Conservation (phyloP, 2,888 invertebrate species). For the Malachius bipustulatus region DNA sequence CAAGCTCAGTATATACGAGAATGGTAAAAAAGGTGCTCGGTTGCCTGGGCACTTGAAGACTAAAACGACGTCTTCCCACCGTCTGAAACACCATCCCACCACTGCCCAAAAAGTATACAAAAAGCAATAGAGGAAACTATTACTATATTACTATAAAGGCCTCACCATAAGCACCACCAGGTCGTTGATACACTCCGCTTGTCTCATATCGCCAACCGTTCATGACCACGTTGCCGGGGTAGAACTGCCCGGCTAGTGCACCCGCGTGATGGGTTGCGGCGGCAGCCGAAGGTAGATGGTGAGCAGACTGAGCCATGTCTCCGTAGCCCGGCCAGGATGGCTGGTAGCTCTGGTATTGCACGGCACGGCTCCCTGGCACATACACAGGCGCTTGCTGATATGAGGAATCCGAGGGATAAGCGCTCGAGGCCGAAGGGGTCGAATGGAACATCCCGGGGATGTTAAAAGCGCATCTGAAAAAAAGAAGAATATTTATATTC, state of each 20-base stretch:
- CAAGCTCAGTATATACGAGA: no score
- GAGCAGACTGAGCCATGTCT: conserved; percentile 37
- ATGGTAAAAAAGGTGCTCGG: no score
- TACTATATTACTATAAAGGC: no score
- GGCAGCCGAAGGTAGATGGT: conserved; percentile 35
- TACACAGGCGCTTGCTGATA: conserved; percentile 50
- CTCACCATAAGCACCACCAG: no score
- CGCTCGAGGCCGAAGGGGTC: conserved; percentile 27
- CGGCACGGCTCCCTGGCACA: conserved; percentile 49
- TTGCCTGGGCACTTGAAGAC: no score
- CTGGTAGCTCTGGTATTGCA: conserved; percentile 36
- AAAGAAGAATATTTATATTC: no score
- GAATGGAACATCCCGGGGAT: conserved; percentile 34
- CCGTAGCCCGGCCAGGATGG: conserved; percentile 28
- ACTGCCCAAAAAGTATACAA: no score
- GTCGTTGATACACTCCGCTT: no score
- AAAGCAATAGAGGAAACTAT: no score
- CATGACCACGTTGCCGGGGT: conserved; percentile 71
- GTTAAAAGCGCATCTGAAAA: conserved; percentile 19
- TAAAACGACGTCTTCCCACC: no score
- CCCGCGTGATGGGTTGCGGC: conserved; percentile 44
- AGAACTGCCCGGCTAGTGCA: conserved; percentile 50
- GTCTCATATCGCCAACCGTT: conserved; percentile 61
- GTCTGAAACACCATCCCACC: no score
- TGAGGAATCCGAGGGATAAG: conserved; percentile 32